Base-by-base conservation (phyloP, 2,113 vertebrate genomes). In the Entomyzon cyanotis region DNA sequence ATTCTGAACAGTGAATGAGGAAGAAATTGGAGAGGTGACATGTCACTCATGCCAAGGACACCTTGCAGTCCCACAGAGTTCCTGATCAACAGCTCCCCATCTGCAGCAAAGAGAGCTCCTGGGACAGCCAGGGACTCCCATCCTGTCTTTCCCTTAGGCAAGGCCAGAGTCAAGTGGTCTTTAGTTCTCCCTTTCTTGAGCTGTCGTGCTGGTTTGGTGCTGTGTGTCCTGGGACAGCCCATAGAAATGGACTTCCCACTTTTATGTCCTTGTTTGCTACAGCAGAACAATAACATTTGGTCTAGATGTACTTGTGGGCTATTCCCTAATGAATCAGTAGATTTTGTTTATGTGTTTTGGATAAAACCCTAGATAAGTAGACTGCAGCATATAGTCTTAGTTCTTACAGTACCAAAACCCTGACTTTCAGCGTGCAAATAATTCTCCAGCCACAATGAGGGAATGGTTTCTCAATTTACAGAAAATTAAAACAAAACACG, bases 21-120 rank as follows among this genome's bases (percentile, higher is more conserved):
- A 44, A 86, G n/a, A 35, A 86, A 80, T 10, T 10, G 19, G 6
- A 83, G 53, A 73, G 15, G 15, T 37, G 15, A 15, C 0, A 0
- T 27, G 74, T 70, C 12, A 71, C 4, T 33, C 25, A n/a, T 37
- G 22, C 49, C 23, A 71, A 89, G 67, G 17, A 23, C 7, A 46
- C 25, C 15, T 67, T 37, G 14, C n/a, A 42, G 49, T 22, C 14
- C 41, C 46, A 4, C 12, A 35, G 42, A 50, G 13, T 11, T 31
- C 28, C 75, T 10, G 1, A 58, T 52, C 0, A 1, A 30, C 14
- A 58, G 24, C 7, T 76, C 27, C 0, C 0, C 2, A 0, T 39
- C 15, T 79, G 41, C 56, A 79, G 27, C 6, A 12, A 63, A 59
- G 23, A 64, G 15, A 50, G 5, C 2, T 41, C 20, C n/a, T 2